Conservation (phyloP, 2,113 vertebrate species). For the Xenopus laevis region DNA sequence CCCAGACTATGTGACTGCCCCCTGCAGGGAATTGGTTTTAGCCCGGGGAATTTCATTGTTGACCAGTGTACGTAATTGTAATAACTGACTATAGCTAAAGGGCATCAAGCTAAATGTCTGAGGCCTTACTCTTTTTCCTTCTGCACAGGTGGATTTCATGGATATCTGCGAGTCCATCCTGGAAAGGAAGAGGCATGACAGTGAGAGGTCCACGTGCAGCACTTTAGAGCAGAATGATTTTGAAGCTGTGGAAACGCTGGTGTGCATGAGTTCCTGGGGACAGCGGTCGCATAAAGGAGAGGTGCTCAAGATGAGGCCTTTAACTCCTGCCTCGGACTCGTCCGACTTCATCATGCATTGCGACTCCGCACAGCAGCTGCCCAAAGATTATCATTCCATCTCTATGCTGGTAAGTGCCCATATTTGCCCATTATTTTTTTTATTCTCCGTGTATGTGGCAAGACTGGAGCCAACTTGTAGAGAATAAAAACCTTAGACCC, state of each 20-base stretch:
- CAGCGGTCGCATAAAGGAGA: slow-evolving; percentile 75
- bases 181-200: slow-evolving; percentile 79
- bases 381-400: slow-evolving; percentile 80
- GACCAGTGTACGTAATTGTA: no score
- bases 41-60: no score
- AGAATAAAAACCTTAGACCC: no score
- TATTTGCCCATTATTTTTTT: not conserved
- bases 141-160: slow-evolving; percentile 69
- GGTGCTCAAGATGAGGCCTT: slow-evolving; percentile 72
- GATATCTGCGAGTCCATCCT: slow-evolving; percentile 72
- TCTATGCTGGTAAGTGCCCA: slow-evolving; percentile 81
- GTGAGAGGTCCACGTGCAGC: slow-evolving; percentile 71
- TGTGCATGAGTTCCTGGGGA: slow-evolving; percentile 97
- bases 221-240: slow-evolving; percentile 84
- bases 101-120: no score
- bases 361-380: slow-evolving; percentile 56
- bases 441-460: no score
- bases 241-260: slow-evolving; percentile 89
- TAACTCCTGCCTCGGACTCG: slow-evolving; percentile 91
- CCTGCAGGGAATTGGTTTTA: no score
- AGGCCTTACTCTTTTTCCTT: no score
- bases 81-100: no score
- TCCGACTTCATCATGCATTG: slow-evolving; percentile 76
- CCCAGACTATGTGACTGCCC: no score
- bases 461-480: no score